Base-by-base conservation (phyloP, 2,888 invertebrate species). In the Tipula lateralis region DNA sequence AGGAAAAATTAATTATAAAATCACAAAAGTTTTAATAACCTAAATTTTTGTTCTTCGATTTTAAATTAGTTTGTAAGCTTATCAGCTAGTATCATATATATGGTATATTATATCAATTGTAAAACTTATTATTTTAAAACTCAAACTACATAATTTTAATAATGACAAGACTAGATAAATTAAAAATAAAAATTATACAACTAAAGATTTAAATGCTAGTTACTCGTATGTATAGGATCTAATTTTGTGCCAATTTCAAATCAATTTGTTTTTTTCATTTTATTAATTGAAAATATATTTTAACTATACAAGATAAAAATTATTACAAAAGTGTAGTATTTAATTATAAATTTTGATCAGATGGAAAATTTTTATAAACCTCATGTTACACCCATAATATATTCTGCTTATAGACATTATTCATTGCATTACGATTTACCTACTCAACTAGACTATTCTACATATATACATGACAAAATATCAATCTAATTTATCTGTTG, bases 161-260 rank as follows among this genome's bases (percentile, higher is more conserved):
- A 66, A 66, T 66, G 66, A 24, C 66, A 66, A 66, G 66, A 66
- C 66, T 66, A 66, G 66, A 66, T 66, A 19, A 66, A 66, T 24
- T 66, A 66, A 66, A 66, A 66, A 66, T 24, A 66, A 24, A 66
- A 24, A 66, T 66, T 9, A 66, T 66, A 66, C 2, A 66, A 66
- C 24, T 66, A 66, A 66, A 66, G 3, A 13, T 66, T 9, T 66
- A 9, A 12, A 66, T 66, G 66, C 66, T 66, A 66, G 24, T 66
- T n/a, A n/a, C n/a, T n/a, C n/a, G n/a, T n/a, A n/a, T n/a, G n/a
- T n/a, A n/a, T n/a, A 66, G 66, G 66, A 66, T 66, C 66, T 66
- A 66, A 66, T 24, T 66, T 66, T 66, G 66, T 66, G 66, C 66
- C 66, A 66, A 66, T 66, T 66, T 66, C 66, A 66, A 66, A 4